Evolutionary conservation across 1,140 invertebrate species (phyloP).

Genomic region (Neodiprion fabricii): DNA sequence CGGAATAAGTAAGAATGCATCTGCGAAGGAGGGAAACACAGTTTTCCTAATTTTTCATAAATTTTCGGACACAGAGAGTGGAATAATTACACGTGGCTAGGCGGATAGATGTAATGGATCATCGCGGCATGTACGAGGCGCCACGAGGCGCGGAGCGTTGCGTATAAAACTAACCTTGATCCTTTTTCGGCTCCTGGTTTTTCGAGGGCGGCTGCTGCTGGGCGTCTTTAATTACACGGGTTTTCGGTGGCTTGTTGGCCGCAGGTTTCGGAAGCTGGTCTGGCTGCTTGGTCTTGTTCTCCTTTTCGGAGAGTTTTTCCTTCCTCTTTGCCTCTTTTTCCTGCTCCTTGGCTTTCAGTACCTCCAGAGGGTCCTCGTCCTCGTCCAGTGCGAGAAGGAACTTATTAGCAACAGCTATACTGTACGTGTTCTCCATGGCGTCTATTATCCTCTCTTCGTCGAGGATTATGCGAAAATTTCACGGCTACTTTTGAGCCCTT

Average conservation of each 20-base stretch:
- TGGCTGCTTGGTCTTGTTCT: constrained; percentile 78
- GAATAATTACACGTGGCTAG: neutral
- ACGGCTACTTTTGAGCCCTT: constrained; percentile 62
- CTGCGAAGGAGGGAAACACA: neutral
- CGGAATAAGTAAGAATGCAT: neutral
- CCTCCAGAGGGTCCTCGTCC: constrained; percentile 90
- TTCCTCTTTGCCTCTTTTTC: constrained; percentile 84
- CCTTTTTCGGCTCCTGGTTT: constrained; percentile 66
- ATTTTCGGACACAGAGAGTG: neutral
- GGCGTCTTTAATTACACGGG: constrained; percentile 73
- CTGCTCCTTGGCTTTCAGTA: constrained; percentile 79
- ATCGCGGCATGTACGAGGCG: neutral
- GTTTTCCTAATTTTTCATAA: neutral
- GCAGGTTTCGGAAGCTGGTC: constrained; percentile 63
- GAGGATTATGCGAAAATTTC: constrained; percentile 57
- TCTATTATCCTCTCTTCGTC: constrained; percentile 48
- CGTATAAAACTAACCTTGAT: constrained; percentile 67
- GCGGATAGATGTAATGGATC: neutral
- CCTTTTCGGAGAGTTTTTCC: constrained; percentile 83
- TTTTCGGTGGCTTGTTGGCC: constrained; percentile 57
- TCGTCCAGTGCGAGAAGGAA: constrained; percentile 89
- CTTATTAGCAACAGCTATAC: constrained; percentile 90
- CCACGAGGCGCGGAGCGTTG: constrained; percentile 5
- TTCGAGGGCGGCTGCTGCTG: constrained; percentile 65
- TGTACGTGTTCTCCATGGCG: constrained; percentile 90